A percentile compares a stretch with the other conserved stretches of the same genome.
These are phyloP conservation scores for Philaethria dido DNA, from an alignment of 2,888 invertebrate species.

Conservation along the genomic window DNA sequence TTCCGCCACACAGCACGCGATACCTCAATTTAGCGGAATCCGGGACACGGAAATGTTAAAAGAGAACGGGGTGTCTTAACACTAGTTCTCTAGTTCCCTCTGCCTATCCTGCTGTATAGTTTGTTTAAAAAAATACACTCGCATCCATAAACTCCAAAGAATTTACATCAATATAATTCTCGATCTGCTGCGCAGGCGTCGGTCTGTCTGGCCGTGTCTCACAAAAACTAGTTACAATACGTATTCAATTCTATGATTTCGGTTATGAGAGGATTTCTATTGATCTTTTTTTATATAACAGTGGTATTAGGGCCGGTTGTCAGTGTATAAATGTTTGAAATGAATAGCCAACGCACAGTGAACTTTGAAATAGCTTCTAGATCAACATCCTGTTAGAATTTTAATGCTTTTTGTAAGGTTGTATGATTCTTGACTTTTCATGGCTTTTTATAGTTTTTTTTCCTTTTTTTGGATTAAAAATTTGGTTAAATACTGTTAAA, in stretches of 20 bases:
- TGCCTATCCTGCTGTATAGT: no score
- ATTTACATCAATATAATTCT: neutral
- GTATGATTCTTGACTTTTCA: slow-evolving; percentile 14
- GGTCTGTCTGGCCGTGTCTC: slow-evolving; percentile 51
- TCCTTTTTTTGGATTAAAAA: no score
- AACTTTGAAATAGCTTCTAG: slow-evolving; percentile 26
- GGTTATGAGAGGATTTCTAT: slow-evolving; percentile 54
- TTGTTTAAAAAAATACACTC: neutral
- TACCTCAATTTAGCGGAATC: no score
- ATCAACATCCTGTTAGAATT: slow-evolving; percentile 29
- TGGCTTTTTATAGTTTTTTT: neutral
- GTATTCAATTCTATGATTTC: slow-evolving; percentile 50
- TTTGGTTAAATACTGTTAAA: no score
- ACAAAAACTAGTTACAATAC: slow-evolving; percentile 52
- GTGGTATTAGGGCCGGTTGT: slow-evolving; percentile 47
- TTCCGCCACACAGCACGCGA: no score
- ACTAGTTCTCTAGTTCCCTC: no score
- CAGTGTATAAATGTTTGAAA: slow-evolving; percentile 44
- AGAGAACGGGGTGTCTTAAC: no score
- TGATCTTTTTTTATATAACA: slow-evolving; percentile 55
- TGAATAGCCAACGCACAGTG: slow-evolving; percentile 31
- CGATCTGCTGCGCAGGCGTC: slow-evolving; percentile 49
- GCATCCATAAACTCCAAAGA: neutral
- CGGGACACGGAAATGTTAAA: no score
- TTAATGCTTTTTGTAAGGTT: slow-evolving; percentile 23